Evolutionary conservation across 2,888 invertebrate genomes (phyloP), one percentile per base, ranked within the genome.

Genomic region (Elmis aenea): DNA sequence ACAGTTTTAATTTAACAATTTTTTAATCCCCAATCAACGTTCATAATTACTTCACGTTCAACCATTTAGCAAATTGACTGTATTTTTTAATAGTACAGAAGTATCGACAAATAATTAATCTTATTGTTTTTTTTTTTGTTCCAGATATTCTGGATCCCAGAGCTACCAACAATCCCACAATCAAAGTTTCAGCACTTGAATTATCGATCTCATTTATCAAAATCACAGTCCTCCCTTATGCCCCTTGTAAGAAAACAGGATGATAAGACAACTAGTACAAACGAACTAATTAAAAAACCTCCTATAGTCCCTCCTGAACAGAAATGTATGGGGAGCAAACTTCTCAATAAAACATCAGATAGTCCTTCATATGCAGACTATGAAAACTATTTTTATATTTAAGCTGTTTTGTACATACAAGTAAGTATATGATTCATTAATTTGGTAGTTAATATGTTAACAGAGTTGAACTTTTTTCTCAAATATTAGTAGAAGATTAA

Each of bases 311-410:
- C 32, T 44, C 43, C 21, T 46, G 43, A 13, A 24, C 44, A 10
- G 44, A 49, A 14, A 28, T 21, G 5, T 33, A 30, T 13, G 33
- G 13, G 14, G 25, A 37, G 33, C 33, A 40, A 21, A 14, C 33
- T 5, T 25, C 36, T 16, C n/a, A 22, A 16, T 3, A 27, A 8
- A 38, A 47, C 48, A 27, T 50, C 55, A 26, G 50, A 52, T 14
- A 63, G 52, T 31, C 67, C 71, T 33, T 67, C 73, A 3, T 79
- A 77, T 50, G 74, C 77, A 24, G 76, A 79, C 49, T 79, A 80
- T 54, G 79, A 80, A 57, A 79, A 80, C 63, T 80, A 77, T 60
- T 75, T 80, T 56, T 80, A 79, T 58, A 80, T 80, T 56, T 80
- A 63, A 71, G n/a, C n/a, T n/a, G n/a, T n/a, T n/a, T n/a, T n/a